Conservation (phyloP, 2,888 invertebrate species). For the Chrysopilus asiliformis region DNA sequence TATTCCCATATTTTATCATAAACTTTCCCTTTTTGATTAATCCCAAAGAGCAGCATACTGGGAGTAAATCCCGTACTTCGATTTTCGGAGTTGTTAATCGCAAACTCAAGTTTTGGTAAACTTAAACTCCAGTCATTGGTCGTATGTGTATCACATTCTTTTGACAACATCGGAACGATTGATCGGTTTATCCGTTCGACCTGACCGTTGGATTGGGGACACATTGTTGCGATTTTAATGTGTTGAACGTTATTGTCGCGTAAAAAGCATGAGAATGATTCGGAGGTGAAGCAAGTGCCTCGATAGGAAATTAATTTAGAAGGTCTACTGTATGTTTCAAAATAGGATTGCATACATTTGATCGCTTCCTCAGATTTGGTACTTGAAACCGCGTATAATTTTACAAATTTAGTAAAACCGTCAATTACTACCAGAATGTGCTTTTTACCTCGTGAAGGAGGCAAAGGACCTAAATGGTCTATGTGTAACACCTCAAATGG, state of each 20-base stretch:
- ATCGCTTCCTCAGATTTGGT: neutral
- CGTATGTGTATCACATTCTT: neutral
- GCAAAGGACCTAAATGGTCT: too few relatives aligned
- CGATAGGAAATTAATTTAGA: neutral
- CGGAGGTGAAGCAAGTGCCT: neutral
- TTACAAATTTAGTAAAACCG: too few relatives aligned
- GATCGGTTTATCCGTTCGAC: neutral
- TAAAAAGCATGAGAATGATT: neutral
- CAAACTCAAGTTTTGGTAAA: neutral
- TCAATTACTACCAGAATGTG: too few relatives aligned
- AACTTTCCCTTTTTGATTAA: neutral
- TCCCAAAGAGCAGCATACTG: too few relatives aligned
- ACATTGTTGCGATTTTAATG: conserved; percentile 1
- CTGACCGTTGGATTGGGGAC: neutral
- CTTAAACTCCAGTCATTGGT: neutral
- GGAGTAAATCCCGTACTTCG: neutral
- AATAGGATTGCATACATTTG: neutral
- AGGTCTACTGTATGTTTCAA: too few relatives aligned
- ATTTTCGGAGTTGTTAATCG: neutral
- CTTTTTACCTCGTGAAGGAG: too few relatives aligned
- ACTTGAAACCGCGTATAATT: neutral
- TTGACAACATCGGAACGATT: neutral
- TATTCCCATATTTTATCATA: neutral
- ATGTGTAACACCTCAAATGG: too few relatives aligned
- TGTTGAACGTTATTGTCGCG: too few relatives aligned